These are phyloP conservation scores for Drosophila athabasca DNA, from an alignment of 1,140 invertebrate species.

Conservation along the genomic window DNA sequence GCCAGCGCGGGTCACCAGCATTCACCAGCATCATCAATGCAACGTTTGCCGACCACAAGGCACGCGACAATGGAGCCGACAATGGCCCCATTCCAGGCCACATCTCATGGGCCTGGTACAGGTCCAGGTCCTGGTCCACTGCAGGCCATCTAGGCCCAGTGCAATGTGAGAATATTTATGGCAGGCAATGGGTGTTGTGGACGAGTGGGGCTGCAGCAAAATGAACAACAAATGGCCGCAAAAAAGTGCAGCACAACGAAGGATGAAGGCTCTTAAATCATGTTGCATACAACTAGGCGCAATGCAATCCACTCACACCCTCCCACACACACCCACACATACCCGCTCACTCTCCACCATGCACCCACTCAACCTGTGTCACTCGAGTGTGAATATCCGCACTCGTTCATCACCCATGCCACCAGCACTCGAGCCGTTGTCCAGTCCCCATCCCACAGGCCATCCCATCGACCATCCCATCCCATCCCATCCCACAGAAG, in stretches of 20 bases:
- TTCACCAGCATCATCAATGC: conserved; percentile 62
- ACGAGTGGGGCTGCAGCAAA: conserved; percentile 45
- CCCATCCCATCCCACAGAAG: conserved; percentile 1
- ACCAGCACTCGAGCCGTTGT: background rate
- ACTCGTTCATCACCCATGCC: conserved; percentile 66
- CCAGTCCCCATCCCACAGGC: conserved; percentile 4
- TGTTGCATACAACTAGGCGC: conserved; percentile 75
- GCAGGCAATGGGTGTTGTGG: conserved; percentile 6
- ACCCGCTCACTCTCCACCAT: background rate
- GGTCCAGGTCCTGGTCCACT: conserved; percentile 5
- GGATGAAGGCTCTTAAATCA: conserved; percentile 73
- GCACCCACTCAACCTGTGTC: conserved; percentile 49
- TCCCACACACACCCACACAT: conserved; percentile 15
- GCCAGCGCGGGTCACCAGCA: too few species aligned
- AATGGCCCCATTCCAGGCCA: background rate
- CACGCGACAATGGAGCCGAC: conserved; percentile 57
- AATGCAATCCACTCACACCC: conserved; percentile 54
- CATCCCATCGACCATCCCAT: background rate
- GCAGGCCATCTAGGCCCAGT: conserved; percentile 43
- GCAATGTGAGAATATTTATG: conserved; percentile 63
- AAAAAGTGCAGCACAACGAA: conserved; percentile 69
- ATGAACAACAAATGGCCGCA: conserved; percentile 64
- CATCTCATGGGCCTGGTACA: background rate
- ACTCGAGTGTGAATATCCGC: conserved; percentile 79
- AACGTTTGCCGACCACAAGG: conserved; percentile 77